Base-by-base conservation (phyloP, 1,140 invertebrate species). In the Hyles euphorbiae region DNA sequence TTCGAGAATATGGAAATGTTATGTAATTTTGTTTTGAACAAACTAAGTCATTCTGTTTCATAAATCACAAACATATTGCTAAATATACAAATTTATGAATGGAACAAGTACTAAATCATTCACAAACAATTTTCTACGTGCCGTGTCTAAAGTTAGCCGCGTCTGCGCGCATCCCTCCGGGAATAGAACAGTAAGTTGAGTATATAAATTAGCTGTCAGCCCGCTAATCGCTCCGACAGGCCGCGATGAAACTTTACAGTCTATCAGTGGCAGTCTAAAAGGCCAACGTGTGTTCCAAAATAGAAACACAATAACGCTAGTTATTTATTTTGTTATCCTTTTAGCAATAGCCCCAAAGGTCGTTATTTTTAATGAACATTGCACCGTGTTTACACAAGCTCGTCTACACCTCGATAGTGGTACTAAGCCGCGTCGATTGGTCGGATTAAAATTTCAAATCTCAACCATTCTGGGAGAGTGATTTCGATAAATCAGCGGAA, bases 161-260 rank as follows among this genome's bases (percentile, higher is more conserved):
- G 55, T 76, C 77, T 80, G 63, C 72, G 68, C 60, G 49, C 65
- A 67, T 74, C 72, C 77, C 80, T 76, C 73, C 72, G 71, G 70
- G 78, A 88, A 88, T 87, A 87, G 82, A 84, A 80, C 78, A 70
- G 82, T 86, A 81, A 88, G 81, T 88, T 83, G 81, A 83, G 82
- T 88, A 88, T 81, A 88, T 88, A 87, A 87, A 88, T 88, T 87
- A 88, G 81, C 83, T 88, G 85, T 87, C 85, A 87, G 73, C 61
- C 56, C 77, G 83, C 85, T 88, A 88, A 88, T 88, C 85, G 85
- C 57, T 87, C 78, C 70, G 82, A 83, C 85, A 85, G 81, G 69
- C 82, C 76, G 81, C 83, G 85, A 87, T 82, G 83, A 86, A 87
- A 86, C 78, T 88, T 82, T 78, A 85, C 81, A 81, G 75, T 81